phyloP scores from a whole-genome alignment of 1,140 invertebrate genomes.

The Zaprionus africanus region DNA sequence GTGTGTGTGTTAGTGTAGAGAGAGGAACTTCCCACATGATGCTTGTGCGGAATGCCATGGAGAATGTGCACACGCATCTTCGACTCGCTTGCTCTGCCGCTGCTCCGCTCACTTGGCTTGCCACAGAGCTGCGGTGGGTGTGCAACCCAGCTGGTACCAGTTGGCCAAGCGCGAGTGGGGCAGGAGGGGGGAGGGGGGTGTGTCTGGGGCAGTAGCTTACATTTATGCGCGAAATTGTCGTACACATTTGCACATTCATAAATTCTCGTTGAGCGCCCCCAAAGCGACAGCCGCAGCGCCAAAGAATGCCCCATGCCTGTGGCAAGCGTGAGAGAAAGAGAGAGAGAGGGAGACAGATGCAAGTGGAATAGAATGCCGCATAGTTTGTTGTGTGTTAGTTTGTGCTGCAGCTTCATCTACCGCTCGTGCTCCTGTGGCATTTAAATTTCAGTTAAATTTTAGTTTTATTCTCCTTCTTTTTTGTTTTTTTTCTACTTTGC shows the following conservation, averaged over 20 bases:
- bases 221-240: conserved; percentile 82
- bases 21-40: conserved; percentile 67
- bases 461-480: conserved; percentile 53
- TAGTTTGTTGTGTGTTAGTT: conserved; percentile 8
- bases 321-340: conserved; percentile 11
- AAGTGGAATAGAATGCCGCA: conserved; percentile 1
- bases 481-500: no score
- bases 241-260: conserved; percentile 83
- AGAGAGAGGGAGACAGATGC: not conserved
- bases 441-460: conserved; percentile 79
- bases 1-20: conserved; percentile 46
- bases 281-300: conserved; percentile 62
- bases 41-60: conserved; percentile 29
- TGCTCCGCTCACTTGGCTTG: conserved; percentile 7
- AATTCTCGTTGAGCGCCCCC: conserved; percentile 81
- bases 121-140: conserved; percentile 66
- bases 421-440: conserved; percentile 54
- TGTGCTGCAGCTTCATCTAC: conserved; percentile 38
- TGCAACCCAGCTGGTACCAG: conserved; percentile 15
- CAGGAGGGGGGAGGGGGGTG: not conserved
- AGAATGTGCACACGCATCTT: conserved; percentile 81
- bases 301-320: conserved; percentile 62
- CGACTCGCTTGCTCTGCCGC: conserved; percentile 30
- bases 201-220: conserved; percentile 62
- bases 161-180: no score